Evolutionary conservation across 2,797 vertebrate species (phyloP).

Genomic region (Buceros bicornis): DNA sequence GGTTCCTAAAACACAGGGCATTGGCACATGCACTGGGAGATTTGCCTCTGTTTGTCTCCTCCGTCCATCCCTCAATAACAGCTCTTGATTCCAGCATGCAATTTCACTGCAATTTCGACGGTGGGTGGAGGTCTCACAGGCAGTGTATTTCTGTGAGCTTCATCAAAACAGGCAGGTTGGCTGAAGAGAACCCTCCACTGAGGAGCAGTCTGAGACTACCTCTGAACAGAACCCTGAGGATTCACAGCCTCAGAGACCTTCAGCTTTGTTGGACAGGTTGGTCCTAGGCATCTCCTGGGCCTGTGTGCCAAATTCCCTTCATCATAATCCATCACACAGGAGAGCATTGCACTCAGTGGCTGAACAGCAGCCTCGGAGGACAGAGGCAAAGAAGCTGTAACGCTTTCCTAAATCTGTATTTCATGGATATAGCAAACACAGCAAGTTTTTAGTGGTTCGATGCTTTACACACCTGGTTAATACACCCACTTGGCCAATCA

Average conservation of each 20-base stretch:
- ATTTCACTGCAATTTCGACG: not conserved
- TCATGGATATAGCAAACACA: not conserved
- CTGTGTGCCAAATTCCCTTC: not conserved
- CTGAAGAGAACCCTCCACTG: not conserved
- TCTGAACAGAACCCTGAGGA: not conserved
- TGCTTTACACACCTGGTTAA: not conserved
- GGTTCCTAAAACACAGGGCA: not conserved
- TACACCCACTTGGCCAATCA: not conserved
- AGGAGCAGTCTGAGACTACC: not conserved
- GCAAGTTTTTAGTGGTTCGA: not conserved
- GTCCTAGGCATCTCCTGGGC: not conserved
- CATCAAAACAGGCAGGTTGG: not conserved
- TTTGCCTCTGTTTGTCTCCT: not conserved
- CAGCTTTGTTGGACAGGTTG: accelerated
- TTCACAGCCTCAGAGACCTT: not conserved
- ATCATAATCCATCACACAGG: not conserved
- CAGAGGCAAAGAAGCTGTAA: not conserved
- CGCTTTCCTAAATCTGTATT: not conserved
- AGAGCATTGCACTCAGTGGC: not conserved
- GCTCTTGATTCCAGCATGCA: not conserved
- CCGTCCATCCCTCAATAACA: not conserved
- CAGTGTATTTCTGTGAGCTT: not conserved
- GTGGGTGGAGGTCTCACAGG: not conserved
- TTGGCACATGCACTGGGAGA: not conserved
- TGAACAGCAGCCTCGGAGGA: not conserved